Percentiles rank a stretch among this genome's conserved stretches.
These are phyloP conservation scores for Isichthys henryi DNA, from an alignment of 2,113 vertebrate genomes.

Conservation along the genomic window DNA sequence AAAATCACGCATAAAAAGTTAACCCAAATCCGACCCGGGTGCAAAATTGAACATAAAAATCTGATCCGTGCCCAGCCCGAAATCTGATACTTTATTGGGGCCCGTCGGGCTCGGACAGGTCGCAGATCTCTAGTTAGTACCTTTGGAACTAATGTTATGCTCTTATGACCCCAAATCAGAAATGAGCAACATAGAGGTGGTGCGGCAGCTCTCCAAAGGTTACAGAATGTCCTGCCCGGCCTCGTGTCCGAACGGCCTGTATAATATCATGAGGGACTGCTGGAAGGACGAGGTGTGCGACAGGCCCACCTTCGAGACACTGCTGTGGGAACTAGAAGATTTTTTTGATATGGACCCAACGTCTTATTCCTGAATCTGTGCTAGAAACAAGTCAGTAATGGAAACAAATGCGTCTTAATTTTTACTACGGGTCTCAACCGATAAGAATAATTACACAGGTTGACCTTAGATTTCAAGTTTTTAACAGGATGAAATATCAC, in stretches of 20 bases:
- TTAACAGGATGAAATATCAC: not conserved
- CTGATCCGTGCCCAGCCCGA: not conserved
- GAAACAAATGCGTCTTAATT: not conserved
- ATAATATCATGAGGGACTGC: slow-evolving; percentile 77
- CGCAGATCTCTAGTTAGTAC: not conserved
- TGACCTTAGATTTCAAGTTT: not conserved
- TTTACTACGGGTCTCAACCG: not conserved
- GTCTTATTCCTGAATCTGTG: not conserved
- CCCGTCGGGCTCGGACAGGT: not conserved
- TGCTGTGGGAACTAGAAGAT: slow-evolving; percentile 71
- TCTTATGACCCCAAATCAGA: slow-evolving; percentile 48
- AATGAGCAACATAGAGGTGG: slow-evolving; percentile 69
- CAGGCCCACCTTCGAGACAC: slow-evolving; percentile 75
- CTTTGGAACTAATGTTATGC: not conserved
- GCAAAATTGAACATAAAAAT: not conserved
- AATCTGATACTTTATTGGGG: not conserved
- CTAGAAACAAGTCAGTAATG: not conserved
- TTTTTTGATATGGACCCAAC: slow-evolving; percentile 57
- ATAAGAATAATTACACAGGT: not conserved
- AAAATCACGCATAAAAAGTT: not conserved
- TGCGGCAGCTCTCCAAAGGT: slow-evolving; percentile 62
- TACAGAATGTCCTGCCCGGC: slow-evolving; percentile 72
- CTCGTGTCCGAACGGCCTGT: slow-evolving; percentile 62
- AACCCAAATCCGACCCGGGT: not conserved
- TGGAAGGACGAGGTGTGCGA: slow-evolving; percentile 58